Conservation (phyloP, 2,797 vertebrate genomes). For the Enteromius trimaculatus region DNA sequence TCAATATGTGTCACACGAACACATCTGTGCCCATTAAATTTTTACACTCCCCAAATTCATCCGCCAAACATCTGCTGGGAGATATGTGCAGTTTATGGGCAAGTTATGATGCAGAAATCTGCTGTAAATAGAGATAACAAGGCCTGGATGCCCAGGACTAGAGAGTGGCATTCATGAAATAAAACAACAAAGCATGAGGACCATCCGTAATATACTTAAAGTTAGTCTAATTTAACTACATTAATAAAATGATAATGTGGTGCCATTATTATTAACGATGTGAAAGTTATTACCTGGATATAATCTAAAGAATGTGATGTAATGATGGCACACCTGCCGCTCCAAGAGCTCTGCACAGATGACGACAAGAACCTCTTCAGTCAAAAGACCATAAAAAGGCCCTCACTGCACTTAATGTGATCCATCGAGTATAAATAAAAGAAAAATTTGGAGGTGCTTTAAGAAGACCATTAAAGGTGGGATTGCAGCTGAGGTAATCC, state of each 20-base stretch:
- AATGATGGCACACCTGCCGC: constrained; percentile 3
- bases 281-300: not conserved
- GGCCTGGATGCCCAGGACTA: constrained; percentile 21
- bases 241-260: constrained; percentile 19
- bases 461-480: not conserved
- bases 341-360: constrained; percentile 69
- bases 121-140: constrained; percentile 41
- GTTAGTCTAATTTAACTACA: constrained; percentile 10
- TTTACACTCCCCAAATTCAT: constrained; percentile 28
- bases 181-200: constrained; percentile 21
- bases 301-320: constrained; percentile 13
- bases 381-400: not conserved
- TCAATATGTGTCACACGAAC: constrained; percentile 30
- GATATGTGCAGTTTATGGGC: constrained; percentile 38
- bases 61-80: constrained; percentile 41
- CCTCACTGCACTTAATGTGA: not conserved
- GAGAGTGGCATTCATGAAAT: constrained; percentile 15
- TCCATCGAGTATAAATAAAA: not conserved
- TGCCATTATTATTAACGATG: constrained; percentile 11
- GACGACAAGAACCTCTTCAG: constrained; percentile 64
- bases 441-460: not conserved
- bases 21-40: constrained; percentile 44
- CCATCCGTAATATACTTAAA: constrained; percentile 14
- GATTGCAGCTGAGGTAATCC: not conserved
- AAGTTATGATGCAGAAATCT: constrained; percentile 41